Conservation (phyloP, 2,797 vertebrate genomes). For the Bovichtus diacanthus region DNA sequence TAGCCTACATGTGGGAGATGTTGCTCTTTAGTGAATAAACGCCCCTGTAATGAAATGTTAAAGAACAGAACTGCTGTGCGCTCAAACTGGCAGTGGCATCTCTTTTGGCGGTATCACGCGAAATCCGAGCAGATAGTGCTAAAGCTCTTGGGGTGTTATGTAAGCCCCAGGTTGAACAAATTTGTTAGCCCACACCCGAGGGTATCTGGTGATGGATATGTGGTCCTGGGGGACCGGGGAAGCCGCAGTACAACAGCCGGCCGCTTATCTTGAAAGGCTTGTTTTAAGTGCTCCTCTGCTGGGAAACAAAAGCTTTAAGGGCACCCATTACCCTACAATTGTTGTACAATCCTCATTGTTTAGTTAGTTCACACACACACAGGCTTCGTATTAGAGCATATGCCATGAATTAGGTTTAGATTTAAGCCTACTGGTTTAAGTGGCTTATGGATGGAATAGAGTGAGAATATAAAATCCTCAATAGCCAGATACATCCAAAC, state of each 20-base stretch:
- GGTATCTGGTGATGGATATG: conserved; percentile 87
- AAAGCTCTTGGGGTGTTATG: conserved; percentile 81
- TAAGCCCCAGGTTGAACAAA: conserved; percentile 84
- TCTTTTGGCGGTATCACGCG: conserved; percentile 63
- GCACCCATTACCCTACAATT: conserved; percentile 81
- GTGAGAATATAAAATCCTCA: not conserved
- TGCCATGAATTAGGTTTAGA: conserved; percentile 54
- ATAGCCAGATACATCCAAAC: not conserved
- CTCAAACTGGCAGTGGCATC: conserved; percentile 46
- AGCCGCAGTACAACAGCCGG: conserved; percentile 77
- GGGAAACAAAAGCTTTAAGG: conserved; percentile 84
- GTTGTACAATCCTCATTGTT: conserved; percentile 75
- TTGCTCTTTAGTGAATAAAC: conserved; percentile 45
- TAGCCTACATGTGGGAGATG: conserved; percentile 19
- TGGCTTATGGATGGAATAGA: conserved; percentile 9
- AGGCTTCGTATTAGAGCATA: conserved; percentile 67
- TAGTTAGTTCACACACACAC: conserved; percentile 62
- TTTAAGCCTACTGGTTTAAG: conserved; percentile 13
- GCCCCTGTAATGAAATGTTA: conserved; percentile 53
- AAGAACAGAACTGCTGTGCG: conserved; percentile 22
- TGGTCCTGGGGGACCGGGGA: conserved; percentile 77
- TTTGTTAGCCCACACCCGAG: conserved; percentile 84
- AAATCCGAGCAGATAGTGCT: conserved; percentile 68
- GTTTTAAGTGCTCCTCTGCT: conserved; percentile 82
- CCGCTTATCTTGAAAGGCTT: conserved; percentile 83